Evolutionary conservation across 2,888 invertebrate genomes (phyloP).

Genomic region (Teleiodes luculella): DNA sequence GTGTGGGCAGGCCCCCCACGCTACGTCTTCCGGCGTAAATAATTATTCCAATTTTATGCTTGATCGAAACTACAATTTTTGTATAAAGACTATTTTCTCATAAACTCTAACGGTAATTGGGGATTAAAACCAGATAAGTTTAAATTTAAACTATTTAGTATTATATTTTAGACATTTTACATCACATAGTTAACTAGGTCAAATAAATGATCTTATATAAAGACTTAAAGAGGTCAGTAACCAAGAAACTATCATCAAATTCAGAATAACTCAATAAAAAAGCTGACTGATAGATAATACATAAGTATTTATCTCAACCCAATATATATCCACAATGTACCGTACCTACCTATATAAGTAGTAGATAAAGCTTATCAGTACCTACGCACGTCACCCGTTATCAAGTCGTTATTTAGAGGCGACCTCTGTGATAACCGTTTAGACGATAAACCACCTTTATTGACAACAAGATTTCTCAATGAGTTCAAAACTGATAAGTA

Average conservation of each 20-base stretch:
- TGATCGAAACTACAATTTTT: too few species aligned
- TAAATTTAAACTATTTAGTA: too few species aligned
- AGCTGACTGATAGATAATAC: neutral
- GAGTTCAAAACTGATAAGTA: neutral
- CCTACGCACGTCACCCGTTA: constrained; percentile 3
- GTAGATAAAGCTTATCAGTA: too few species aligned
- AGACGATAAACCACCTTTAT: constrained; percentile 8
- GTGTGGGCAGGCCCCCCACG: too few species aligned
- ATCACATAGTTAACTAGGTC: too few species aligned
- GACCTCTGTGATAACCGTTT: neutral
- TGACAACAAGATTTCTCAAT: neutral
- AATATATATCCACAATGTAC: neutral
- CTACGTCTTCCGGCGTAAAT: too few species aligned
- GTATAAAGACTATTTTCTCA: too few species aligned
- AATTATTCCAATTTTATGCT: too few species aligned
- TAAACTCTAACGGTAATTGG: too few species aligned
- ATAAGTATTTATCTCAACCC: neutral
- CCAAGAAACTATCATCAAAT: neutral
- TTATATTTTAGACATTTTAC: too few species aligned
- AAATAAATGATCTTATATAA: neutral
- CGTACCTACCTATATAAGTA: too few species aligned
- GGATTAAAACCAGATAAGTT: too few species aligned
- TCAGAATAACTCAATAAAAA: neutral
- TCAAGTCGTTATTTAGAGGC: neutral
- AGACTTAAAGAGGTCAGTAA: neutral